Evolutionary conservation across 2,113 vertebrate species (phyloP), one percentile per base, ranked within the genome.

Genomic region (Phycodurus eques): DNA sequence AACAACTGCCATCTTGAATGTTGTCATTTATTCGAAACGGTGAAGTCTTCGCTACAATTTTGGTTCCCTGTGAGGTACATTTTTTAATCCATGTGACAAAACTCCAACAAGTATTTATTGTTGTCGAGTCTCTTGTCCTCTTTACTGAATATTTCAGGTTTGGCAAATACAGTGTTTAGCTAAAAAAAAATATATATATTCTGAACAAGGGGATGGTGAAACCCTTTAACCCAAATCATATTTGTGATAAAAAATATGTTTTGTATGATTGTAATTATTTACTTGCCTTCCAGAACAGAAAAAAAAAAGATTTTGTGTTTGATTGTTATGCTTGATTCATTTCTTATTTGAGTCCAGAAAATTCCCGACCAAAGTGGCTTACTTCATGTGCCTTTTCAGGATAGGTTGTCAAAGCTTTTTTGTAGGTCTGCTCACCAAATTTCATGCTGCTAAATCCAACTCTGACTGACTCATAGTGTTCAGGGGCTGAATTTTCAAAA

Each of bases 101-200:
- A 79, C 76, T 71, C 57, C 31, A 4, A 81, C 62, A 84, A 72
- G 64, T 72, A 39, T 53, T 6, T 56, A 49, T 46, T 31, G 42
- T 59, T 71, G 56, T 67, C 67, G 20, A 1, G 47, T 60, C 33
- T 67, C 72, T 77, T 74, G 71, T 15, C 19, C 69, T 71, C 62
- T 75, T 78, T 69, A 35, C 69, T 85, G 59, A 90, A 87, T 83
- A 88, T 85, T 80, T 87, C 62, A 81, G 70, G 49, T 46, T 72
- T 74, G 76, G 71, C 75, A 89, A 56, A 56, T 22, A 56, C 53
- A 20, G 15, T 20, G 8, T 2, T 0, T 22, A 14, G n/a, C 8
- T 3, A 54, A 56, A 22, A 22, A 56, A 19, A 8, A 19, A 53
- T 8, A 2, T 20, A 19, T 20, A 51, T 39, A 39, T 19, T 56